Evolutionary conservation across 1,140 invertebrate genomes (phyloP).

Genomic region (Maniola jurtina): DNA sequence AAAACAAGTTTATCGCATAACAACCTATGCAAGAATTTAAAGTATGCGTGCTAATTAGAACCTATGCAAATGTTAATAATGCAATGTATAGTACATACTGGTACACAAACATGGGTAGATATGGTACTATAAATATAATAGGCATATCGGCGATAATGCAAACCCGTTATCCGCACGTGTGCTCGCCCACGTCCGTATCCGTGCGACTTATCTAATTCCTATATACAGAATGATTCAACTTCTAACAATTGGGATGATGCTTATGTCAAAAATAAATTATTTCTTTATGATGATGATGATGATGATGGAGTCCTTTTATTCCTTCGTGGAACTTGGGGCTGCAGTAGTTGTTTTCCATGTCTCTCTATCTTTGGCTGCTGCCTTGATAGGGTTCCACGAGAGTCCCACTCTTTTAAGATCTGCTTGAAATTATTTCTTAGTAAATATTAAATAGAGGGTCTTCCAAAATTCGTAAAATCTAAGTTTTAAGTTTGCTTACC

Average conservation of each 20-base stretch:
- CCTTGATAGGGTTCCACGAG: too few species aligned
- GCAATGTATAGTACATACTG: slow-evolving; percentile 1
- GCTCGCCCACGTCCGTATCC: slow-evolving; percentile 38
- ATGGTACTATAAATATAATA: neutral
- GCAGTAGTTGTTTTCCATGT: too few species aligned
- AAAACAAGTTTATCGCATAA: neutral
- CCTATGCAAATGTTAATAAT: slow-evolving; percentile 9
- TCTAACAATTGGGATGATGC: neutral
- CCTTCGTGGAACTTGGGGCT: too few species aligned
- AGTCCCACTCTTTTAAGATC: too few species aligned
- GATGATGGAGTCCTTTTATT: too few species aligned
- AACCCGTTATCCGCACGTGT: slow-evolving; percentile 59
- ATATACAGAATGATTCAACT: neutral
- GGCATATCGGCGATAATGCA: slow-evolving; percentile 40
- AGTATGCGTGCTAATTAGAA: slow-evolving; percentile 5
- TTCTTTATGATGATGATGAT: too few species aligned
- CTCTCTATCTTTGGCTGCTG: too few species aligned
- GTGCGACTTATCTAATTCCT: slow-evolving; percentile 27
- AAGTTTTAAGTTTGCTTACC: too few species aligned
- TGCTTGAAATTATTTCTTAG: too few species aligned
- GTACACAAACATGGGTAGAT: neutral
- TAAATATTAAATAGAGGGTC: too few species aligned
- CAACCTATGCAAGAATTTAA: neutral
- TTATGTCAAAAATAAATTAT: too few species aligned
- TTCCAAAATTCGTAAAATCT: too few species aligned